Conservation (phyloP, 2,888 invertebrate genomes). For the Idaea dimidiata region DNA sequence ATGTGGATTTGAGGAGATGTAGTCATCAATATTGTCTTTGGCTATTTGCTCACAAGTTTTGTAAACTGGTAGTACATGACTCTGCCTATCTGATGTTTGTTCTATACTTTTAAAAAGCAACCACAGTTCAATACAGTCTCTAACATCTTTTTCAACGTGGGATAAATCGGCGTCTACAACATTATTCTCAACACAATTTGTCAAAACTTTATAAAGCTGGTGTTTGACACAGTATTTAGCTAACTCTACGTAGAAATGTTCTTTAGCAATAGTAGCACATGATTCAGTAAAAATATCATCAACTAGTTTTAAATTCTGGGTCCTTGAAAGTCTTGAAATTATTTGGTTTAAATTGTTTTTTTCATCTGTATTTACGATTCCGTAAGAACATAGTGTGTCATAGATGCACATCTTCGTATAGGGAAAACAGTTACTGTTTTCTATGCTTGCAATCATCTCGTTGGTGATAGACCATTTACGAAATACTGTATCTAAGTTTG, state of each 20-base stretch:
- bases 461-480: conserved; percentile 77
- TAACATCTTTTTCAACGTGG: conserved; percentile 66
- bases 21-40: conserved; percentile 70
- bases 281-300: conserved; percentile 78
- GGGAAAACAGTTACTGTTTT: conserved; percentile 67
- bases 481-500: conserved; percentile 75
- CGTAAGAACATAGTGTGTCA: conserved; percentile 82
- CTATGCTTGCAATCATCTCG: conserved; percentile 80
- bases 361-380: conserved; percentile 83
- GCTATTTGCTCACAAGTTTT: conserved; percentile 80
- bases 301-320: conserved; percentile 75
- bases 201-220: conserved; percentile 75
- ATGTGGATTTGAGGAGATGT: conserved; percentile 80
- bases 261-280: conserved; percentile 68
- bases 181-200: conserved; percentile 73
- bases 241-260: conserved; percentile 76
- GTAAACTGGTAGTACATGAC: conserved; percentile 75
- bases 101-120: conserved; percentile 76
- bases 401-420: conserved; percentile 80
- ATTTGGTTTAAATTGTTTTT: conserved; percentile 75
- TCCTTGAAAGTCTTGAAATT: conserved; percentile 81
- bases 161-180: conserved; percentile 64
- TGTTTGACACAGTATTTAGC: conserved; percentile 77
- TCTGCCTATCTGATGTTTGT: conserved; percentile 71
- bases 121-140: conserved; percentile 78